Base-by-base conservation (phyloP, 2,888 invertebrate species). In the Carcina quercana region DNA sequence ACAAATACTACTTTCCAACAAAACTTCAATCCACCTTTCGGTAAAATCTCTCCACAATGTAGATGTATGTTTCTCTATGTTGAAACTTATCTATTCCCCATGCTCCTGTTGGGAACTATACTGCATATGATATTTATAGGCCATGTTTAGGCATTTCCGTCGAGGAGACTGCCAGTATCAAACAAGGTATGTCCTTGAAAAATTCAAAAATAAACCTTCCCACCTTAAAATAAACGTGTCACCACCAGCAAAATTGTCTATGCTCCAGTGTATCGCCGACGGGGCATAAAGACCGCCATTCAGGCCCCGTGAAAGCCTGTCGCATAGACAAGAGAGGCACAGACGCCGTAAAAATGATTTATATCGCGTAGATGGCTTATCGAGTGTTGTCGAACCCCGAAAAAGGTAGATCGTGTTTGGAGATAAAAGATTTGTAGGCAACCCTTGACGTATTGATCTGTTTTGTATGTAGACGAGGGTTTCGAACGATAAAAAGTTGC, bases 271-370 rank as follows among this genome's bases (percentile, higher is more conserved):
- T 59, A 63, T 56, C 59, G 58, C 53, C 60, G 60, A 57, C 56
- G 53, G 55, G 57, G 62, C 57, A 72, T 79, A 78, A 74, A 75
- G 70, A 60, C 56, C 51, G 53, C 67, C 58, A 75, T 79, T 75
- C 74, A 73, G 50, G 62, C 47, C 47, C 58, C 61, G 59, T 75
- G 74, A 75, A 79, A 80, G 76, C 64, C 60, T 67, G 69, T 67
- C 63, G 62, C 69, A 68, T 71, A 76, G 72, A 72, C 71, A 70
- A 69, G 67, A 59, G 63, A 47, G 59, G 53, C 50, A 54, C 43
- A 61, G 56, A 45, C 54, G 65, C 65, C 62, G 69, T 78, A 73
- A 74, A 80, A 73, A 79, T 80, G 78, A 80, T 79, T 76, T 80
- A 82, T 75, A 63, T 56, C 56, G 51, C 47, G 59, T 55, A 59